Evolutionary conservation across 2,888 invertebrate genomes (phyloP).

Genomic region (Agelastica alni): DNA sequence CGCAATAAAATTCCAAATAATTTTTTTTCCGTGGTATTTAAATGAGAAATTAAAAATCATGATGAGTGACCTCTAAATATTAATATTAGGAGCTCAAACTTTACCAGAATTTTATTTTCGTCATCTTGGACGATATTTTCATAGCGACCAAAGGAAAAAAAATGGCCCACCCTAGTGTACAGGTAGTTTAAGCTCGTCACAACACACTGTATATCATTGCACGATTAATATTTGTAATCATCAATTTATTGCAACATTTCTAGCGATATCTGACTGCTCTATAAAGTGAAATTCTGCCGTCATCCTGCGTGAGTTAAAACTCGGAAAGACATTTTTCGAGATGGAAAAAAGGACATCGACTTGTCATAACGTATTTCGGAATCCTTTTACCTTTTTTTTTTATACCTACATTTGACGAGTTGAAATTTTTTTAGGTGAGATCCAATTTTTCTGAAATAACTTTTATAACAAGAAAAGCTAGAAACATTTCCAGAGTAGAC

Average conservation of each 20-base stretch:
- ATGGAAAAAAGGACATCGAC: slow-evolving; percentile 1
- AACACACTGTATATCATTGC: no score
- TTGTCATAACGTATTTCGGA: background rate
- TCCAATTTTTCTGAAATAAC: background rate
- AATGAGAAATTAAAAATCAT: no score
- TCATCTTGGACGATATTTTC: background rate
- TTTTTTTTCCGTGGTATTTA: no score
- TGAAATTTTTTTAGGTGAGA: background rate
- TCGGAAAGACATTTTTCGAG: background rate
- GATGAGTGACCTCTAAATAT: no score
- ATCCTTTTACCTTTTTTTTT: background rate
- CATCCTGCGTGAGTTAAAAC: background rate
- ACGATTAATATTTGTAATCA: no score
- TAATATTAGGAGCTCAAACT: no score
- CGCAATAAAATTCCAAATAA: no score
- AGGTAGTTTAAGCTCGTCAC: no score
- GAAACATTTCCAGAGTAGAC: background rate
- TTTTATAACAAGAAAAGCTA: background rate
- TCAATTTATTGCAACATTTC: background rate
- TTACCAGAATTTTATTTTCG: no score
- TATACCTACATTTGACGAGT: slow-evolving; percentile 1
- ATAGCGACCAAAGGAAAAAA: background rate
- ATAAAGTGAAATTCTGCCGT: background rate
- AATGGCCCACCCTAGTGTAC: no score
- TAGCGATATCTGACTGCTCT: background rate